phyloP scores from a whole-genome alignment of 92 coral and sea anemone species.

The Epizoanthus rinbou region DNA sequence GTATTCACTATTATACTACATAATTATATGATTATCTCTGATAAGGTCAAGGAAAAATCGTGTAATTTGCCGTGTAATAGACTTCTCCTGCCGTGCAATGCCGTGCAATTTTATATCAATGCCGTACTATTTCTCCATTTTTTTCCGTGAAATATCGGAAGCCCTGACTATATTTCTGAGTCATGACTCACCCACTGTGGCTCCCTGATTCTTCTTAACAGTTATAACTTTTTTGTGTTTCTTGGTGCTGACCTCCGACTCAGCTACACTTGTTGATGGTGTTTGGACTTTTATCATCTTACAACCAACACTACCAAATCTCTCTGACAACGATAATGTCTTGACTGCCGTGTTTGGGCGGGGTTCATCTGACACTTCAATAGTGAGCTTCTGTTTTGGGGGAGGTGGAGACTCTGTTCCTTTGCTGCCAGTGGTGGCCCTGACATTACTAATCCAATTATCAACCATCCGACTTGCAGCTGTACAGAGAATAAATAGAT shows the following conservation, averaged over 20 bases:
- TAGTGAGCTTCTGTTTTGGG: conserved; percentile 51
- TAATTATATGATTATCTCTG: too few relatives aligned
- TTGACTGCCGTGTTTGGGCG: conserved; percentile 36
- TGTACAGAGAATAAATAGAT: background rate
- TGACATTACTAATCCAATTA: conserved; percentile 77
- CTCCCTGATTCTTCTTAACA: conserved; percentile 62
- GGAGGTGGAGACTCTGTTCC: conserved; percentile 45
- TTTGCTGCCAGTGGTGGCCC: conserved; percentile 49
- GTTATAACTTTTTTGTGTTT: conserved; percentile 50
- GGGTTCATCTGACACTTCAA: conserved; percentile 48
- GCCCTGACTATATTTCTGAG: background rate
- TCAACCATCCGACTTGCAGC: conserved; percentile 93
- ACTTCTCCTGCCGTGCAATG: too few relatives aligned
- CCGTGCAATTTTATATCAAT: too few relatives aligned
- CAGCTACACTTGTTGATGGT: conserved; percentile 25
- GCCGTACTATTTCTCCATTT: too few relatives aligned
- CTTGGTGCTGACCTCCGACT: background rate
- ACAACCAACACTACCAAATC: conserved; percentile 58
- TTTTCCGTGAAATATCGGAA: too few relatives aligned
- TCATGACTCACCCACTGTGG: conserved; percentile 20
- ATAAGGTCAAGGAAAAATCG: too few relatives aligned
- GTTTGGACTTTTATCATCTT: conserved; percentile 28
- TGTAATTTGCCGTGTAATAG: too few relatives aligned
- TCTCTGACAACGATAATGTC: conserved; percentile 49
- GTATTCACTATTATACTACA: too few relatives aligned